A percentile compares a stretch with the other conserved stretches of the same genome.
phyloP scores from a whole-genome alignment of 2,797 vertebrate species.

The Neoniphon sammara region DNA sequence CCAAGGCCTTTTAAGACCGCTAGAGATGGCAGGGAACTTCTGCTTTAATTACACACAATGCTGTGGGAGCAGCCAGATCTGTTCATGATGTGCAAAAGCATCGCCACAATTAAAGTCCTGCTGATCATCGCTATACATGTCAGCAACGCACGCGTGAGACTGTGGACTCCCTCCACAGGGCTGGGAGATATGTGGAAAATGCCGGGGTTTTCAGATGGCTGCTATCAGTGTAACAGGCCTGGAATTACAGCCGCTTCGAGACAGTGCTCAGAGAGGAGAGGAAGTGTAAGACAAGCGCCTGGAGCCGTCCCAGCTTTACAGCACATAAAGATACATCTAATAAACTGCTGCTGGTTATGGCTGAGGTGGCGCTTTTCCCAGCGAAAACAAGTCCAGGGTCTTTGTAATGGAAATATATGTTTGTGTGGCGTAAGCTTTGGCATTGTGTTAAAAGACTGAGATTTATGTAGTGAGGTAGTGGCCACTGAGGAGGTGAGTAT shows the following conservation, averaged over 20 bases:
- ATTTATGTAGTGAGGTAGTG: slow-evolving; percentile 56
- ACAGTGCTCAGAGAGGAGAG: slow-evolving; percentile 47
- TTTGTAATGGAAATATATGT: slow-evolving; percentile 51
- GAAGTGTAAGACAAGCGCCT: slow-evolving; percentile 58
- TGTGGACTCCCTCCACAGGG: neutral
- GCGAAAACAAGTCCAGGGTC: slow-evolving; percentile 53
- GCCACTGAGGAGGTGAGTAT: slow-evolving; percentile 12
- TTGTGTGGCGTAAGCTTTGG: slow-evolving; percentile 47
- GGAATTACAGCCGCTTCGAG: slow-evolving; percentile 68
- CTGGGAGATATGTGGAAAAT: slow-evolving; percentile 28
- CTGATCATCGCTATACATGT: slow-evolving; percentile 5
- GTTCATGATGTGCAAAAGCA: slow-evolving; percentile 2
- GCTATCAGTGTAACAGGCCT: slow-evolving; percentile 62
- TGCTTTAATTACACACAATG: neutral
- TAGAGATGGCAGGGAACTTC: neutral
- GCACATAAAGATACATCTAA: slow-evolving; percentile 75
- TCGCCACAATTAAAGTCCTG: neutral
- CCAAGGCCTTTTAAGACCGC: neutral
- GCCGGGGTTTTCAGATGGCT: slow-evolving; percentile 38
- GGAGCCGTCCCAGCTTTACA: slow-evolving; percentile 63
- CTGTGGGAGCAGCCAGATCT: neutral
- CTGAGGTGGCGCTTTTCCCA: slow-evolving; percentile 59
- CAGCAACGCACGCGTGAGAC: neutral
- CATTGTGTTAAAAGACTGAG: slow-evolving; percentile 49
- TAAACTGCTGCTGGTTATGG: slow-evolving; percentile 72